phyloP scores from a whole-genome alignment of 2,113 vertebrate genomes.

The Acanthochromis polyacanthus region DNA sequence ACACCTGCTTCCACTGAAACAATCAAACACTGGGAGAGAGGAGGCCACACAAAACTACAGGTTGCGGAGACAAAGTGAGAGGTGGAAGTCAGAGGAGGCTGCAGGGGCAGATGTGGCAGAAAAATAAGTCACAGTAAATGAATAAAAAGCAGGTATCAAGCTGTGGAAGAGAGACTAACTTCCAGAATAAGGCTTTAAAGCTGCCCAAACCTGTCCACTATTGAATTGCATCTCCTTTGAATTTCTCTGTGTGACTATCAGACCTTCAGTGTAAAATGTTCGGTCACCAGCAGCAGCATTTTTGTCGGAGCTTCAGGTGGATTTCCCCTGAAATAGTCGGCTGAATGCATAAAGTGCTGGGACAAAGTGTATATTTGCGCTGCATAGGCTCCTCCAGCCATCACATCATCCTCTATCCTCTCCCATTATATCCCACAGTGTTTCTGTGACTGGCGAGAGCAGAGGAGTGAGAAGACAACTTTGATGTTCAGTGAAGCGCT shows the following conservation, averaged over 20 bases:
- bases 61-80: no score
- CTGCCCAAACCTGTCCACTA: neutral
- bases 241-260: neutral
- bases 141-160: no score
- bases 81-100: no score
- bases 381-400: conserved; percentile 15
- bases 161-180: no score
- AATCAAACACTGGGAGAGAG: no score
- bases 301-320: conserved; percentile 7
- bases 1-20: no score
- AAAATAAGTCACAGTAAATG: no score
- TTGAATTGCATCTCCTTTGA: neutral
- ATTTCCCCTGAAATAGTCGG: conserved; percentile 23
- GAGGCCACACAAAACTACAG: no score
- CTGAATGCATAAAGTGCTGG: conserved; percentile 8
- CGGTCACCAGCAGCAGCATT: neutral
- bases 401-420: conserved; percentile 33
- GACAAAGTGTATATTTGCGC: conserved; percentile 31
- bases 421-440: conserved; percentile 34
- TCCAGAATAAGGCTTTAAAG: neutral
- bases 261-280: neutral
- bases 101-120: no score
- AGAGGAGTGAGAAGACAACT: conserved; percentile 51
- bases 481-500: conserved; percentile 68
- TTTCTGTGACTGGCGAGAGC: conserved; percentile 41